phyloP scores from a whole-genome alignment of 2,888 invertebrate genomes.

The Drosophila falleni region DNA sequence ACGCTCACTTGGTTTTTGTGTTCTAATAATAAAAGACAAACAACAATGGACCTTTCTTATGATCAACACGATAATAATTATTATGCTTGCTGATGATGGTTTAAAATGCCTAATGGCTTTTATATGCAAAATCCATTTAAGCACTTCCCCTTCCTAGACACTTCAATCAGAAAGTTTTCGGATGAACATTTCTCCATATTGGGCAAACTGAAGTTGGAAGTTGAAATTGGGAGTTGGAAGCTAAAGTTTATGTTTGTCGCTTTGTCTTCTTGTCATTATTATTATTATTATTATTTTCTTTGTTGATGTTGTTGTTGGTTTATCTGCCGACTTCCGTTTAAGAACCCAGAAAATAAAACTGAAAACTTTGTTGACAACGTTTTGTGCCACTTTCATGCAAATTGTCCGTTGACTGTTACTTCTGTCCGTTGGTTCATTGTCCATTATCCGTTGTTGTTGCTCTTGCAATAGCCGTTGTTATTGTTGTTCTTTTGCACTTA shows the following conservation, averaged over 20 bases:
- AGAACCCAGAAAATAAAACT: constrained; percentile 53
- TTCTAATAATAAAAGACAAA: constrained; percentile 69
- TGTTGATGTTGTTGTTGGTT: constrained; percentile 42
- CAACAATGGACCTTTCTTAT: constrained; percentile 37
- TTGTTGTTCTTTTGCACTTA: constrained; percentile 49
- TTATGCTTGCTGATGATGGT: constrained; percentile 23
- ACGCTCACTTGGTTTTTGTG: constrained; percentile 78
- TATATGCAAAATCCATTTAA: constrained; percentile 68
- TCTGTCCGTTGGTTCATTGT: constrained; percentile 31
- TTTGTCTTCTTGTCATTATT: constrained; percentile 25
- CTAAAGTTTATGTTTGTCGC: constrained; percentile 40
- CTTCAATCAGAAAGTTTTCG: constrained; percentile 74
- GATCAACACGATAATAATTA: constrained; percentile 8
- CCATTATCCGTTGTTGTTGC: constrained; percentile 5
- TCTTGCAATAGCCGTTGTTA: constrained; percentile 3
- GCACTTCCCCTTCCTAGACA: constrained; percentile 60
- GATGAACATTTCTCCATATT: constrained; percentile 61
- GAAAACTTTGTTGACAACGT: constrained; percentile 56
- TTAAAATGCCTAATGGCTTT: constrained; percentile 70
- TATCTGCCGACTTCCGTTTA: constrained; percentile 68
- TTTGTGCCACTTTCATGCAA: constrained; percentile 81
- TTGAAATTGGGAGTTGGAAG: constrained; percentile 46
- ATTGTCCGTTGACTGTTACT: constrained; percentile 60
- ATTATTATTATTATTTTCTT: constrained; percentile 4
- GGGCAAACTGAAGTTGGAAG: constrained; percentile 52